Evolutionary conservation across 2,113 vertebrate species (phyloP).

Genomic region (Acrocephalus arundinaceus): DNA sequence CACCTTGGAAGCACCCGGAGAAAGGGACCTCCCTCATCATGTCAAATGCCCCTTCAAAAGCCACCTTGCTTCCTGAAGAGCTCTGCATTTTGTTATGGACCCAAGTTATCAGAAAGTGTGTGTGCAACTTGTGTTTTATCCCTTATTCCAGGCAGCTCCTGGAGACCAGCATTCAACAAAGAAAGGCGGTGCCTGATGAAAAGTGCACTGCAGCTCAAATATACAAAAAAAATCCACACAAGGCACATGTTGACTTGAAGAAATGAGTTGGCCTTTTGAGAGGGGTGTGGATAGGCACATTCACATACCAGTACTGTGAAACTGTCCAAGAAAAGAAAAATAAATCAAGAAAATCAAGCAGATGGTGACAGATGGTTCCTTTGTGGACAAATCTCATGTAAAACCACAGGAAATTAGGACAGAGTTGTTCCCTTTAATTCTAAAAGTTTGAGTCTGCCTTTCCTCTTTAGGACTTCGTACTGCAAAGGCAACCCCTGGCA

Average conservation of each 20-base stretch:
- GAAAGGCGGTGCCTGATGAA: not conserved
- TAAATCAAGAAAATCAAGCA: not conserved
- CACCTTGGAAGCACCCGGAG: not conserved
- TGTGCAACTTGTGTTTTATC: not conserved
- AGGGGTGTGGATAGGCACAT: not conserved
- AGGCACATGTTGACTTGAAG: not conserved
- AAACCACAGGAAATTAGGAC: constrained; percentile 43
- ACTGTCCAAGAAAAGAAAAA: not conserved
- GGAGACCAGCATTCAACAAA: not conserved
- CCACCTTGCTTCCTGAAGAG: not conserved
- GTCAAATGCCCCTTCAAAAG: not conserved
- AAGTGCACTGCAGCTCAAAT: not conserved
- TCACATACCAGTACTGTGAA: not conserved
- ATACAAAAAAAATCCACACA: not conserved
- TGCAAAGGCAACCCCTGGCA: not conserved
- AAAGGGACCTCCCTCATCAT: not conserved
- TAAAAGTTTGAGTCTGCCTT: not conserved
- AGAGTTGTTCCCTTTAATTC: constrained; percentile 15
- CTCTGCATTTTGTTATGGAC: not conserved
- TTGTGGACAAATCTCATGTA: not conserved
- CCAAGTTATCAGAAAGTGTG: not conserved
- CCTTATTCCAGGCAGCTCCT: not conserved
- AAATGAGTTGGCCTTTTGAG: not conserved
- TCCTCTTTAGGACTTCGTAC: not conserved
- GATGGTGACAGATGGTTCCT: constrained; percentile 7